Base-by-base conservation (phyloP, 2,797 vertebrate species). In the Thripadectes ignobilis region DNA sequence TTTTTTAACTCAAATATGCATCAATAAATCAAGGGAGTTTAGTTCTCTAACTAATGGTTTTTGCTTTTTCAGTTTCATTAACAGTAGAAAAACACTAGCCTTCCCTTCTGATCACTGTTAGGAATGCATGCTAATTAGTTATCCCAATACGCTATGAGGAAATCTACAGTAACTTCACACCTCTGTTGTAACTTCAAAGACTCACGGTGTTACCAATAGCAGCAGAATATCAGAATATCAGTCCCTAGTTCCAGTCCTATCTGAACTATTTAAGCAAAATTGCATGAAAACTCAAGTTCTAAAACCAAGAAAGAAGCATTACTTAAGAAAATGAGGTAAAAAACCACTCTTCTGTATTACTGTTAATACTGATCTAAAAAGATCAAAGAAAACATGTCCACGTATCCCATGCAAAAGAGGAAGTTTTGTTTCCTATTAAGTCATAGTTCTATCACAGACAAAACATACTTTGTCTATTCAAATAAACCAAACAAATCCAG, bases 161-260 rank as follows among this genome's bases (percentile, higher is more conserved):
- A 67, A 94, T 91, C 71, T 58, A 51, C 30, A 91, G 51, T 34
- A 93, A 68, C 62, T 86, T 95, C 66, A 95, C 38, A 91, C 51
- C 18, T 66, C 58, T 72, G 5, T 69, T 66, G 7, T 20, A 76
- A 68, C 73, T 90, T 93, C 83, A 96, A 94, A 34, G 22, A 39
- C 43, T 93, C 22, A 30, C 2, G 61, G 46, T 88, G 36, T 66
- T 49, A 88, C 36, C 48, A 83, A 38, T 1, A 46, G 46, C n/a
- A 91, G 48, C 26, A 91, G 80, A 91, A 59, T 13, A 85, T 23
- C 34, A 85, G 39, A 89, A 77, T 22, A 48, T 61, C 38, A 61
- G 51, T 68, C 30, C 58, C 8, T 23, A 57, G 30, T 55, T 93
- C 43, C 18, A 65, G 15, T 58, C 17, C n/a, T 67, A 72, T 36